These are phyloP conservation scores for Caligus rogercresseyi DNA, from an alignment of 1,140 invertebrate genomes.

Conservation along the genomic window DNA sequence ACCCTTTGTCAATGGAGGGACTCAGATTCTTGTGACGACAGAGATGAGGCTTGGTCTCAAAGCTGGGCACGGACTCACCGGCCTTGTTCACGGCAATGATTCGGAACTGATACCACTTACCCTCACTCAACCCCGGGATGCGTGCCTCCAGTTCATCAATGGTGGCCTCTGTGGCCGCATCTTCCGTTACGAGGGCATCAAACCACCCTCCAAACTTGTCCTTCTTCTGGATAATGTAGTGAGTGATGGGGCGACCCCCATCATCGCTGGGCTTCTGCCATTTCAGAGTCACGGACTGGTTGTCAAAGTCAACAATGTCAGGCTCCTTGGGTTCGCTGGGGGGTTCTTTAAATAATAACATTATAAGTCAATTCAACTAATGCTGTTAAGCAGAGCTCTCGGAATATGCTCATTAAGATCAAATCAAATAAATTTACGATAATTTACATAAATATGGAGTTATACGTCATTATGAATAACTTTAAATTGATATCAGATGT, in stretches of 20 bases:
- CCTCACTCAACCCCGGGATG: conserved; percentile 70
- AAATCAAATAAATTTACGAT: no score
- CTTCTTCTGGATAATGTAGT: conserved; percentile 89
- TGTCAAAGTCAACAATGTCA: conserved; percentile 80
- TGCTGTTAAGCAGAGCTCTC: no score
- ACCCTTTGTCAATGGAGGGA: conserved; percentile 15
- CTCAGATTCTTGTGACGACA: conserved; percentile 60
- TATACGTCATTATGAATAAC: no score
- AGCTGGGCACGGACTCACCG: conserved; percentile 70
- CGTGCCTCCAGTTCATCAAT: conserved; percentile 46
- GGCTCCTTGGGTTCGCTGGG: conserved; percentile 78
- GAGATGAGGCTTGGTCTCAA: conserved; percentile 65
- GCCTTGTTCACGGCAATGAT: conserved; percentile 85
- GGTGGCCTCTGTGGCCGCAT: conserved; percentile 1
- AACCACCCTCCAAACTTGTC: conserved; percentile 55
- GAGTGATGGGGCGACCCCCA: conserved; percentile 81
- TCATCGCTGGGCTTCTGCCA: conserved; percentile 77
- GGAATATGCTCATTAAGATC: no score
- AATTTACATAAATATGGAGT: no score
- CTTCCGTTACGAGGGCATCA: conserved; percentile 13
- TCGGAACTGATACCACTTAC: conserved; percentile 79
- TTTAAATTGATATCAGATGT: no score
- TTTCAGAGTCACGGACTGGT: conserved; percentile 65
- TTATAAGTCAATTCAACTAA: no score
- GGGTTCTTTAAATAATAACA: conserved; percentile 35